A percentile compares a stretch with the other conserved stretches of the same genome.
These are phyloP conservation scores for Tromatobia lineatoria DNA, from an alignment of 2,888 invertebrate species.

Conservation along the genomic window DNA sequence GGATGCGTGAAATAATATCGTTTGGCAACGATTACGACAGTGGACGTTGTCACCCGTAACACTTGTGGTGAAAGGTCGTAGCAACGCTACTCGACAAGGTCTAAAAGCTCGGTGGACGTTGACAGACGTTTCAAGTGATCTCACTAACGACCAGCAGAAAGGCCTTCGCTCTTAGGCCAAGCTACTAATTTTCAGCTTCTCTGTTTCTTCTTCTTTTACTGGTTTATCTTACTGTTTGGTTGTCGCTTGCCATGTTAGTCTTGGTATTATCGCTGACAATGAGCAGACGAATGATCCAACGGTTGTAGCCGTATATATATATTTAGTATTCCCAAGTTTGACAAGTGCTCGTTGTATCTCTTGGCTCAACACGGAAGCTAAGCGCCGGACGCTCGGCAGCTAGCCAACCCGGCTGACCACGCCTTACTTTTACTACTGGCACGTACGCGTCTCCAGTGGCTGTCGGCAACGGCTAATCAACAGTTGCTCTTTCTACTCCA, in stretches of 20 bases:
- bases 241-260: conserved; percentile 4
- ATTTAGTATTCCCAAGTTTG: not conserved
- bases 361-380: not conserved
- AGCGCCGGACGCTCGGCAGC: conserved; percentile 5
- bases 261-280: conserved; percentile 10
- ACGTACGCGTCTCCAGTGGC: not conserved
- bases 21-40: conserved; percentile 58
- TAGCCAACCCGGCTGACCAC: conserved; percentile 16
- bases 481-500: not conserved
- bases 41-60: conserved; percentile 51
- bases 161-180: conserved; percentile 1
- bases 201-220: not conserved
- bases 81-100: conserved; percentile 6
- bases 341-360: not conserved
- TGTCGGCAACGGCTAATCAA: not conserved
- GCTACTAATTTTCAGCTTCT: conserved; percentile 22
- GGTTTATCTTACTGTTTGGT: not conserved
- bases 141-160: conserved; percentile 24
- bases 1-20: conserved; percentile 24
- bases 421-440: conserved; percentile 26
- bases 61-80: conserved; percentile 62
- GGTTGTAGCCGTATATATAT: not conserved
- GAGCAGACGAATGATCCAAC: not conserved
- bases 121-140: conserved; percentile 56
- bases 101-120: conserved; percentile 53